A percentile compares a stretch with the other conserved stretches of the same genome.
phyloP scores from a whole-genome alignment of 2,797 vertebrate species.

The Micropoecilia bifurca region DNA sequence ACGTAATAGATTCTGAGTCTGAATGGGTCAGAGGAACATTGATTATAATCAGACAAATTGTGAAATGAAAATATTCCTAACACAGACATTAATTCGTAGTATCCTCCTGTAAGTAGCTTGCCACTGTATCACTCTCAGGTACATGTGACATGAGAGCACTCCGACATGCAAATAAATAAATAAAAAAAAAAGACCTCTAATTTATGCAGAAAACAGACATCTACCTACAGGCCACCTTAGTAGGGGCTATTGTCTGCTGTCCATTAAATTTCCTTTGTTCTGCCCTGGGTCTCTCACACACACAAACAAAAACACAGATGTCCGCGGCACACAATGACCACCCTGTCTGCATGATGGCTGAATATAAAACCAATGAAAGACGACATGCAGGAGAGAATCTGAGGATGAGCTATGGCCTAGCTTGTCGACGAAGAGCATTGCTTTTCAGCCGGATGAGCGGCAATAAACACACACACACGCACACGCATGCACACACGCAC shows the following conservation, averaged over 20 bases:
- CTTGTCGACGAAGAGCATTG: slow-evolving; percentile 41
- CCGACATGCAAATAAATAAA: slow-evolving; percentile 63
- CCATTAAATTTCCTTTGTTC: slow-evolving; percentile 21
- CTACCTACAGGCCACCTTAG: slow-evolving; percentile 29
- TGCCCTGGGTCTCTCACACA: not conserved
- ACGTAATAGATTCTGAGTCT: not conserved
- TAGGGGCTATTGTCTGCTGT: slow-evolving; percentile 29
- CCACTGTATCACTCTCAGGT: slow-evolving; percentile 16
- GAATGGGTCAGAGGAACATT: not conserved
- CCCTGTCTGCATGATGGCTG: slow-evolving; percentile 15
- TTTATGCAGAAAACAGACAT: slow-evolving; percentile 58
- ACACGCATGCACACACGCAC: not conserved
- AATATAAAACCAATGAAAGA: slow-evolving; percentile 21
- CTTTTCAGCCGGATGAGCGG: slow-evolving; percentile 55
- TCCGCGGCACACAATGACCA: slow-evolving; percentile 5
- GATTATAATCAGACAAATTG: not conserved
- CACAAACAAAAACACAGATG: slow-evolving; percentile 20
- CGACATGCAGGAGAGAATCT: slow-evolving; percentile 4
- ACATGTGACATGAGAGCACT: slow-evolving; percentile 50
- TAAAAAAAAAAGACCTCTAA: slow-evolving; percentile 35
- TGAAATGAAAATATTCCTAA: not conserved
- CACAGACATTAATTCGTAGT: slow-evolving; percentile 3
- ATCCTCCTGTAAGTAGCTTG: slow-evolving; percentile 14
- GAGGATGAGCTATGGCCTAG: slow-evolving; percentile 40
- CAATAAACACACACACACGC: slow-evolving; percentile 41